These are phyloP conservation scores for Caenorhabditis sinica DNA, from an alignment of 2,888 invertebrate genomes.

Conservation along the genomic window DNA sequence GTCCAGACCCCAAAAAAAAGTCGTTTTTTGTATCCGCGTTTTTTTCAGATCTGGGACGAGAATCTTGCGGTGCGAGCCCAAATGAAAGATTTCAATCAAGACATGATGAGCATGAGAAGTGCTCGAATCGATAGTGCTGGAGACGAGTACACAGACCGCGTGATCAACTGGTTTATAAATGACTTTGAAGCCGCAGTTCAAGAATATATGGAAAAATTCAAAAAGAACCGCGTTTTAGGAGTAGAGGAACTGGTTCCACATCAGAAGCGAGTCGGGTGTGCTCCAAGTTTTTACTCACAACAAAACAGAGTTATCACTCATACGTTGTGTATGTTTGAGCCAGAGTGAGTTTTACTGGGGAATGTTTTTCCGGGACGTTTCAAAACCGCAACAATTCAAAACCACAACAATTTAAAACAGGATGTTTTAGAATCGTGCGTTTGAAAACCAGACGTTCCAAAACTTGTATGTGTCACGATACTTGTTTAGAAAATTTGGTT, in stretches of 20 bases:
- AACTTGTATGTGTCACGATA: neutral
- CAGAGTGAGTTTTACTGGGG: slow-evolving; percentile 16
- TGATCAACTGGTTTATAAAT: neutral
- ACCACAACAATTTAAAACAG: too few species aligned
- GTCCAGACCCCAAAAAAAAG: neutral
- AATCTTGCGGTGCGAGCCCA: neutral
- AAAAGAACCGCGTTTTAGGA: neutral
- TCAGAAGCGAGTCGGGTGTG: slow-evolving; percentile 8
- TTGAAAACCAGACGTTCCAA: too few species aligned
- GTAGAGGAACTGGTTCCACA: neutral
- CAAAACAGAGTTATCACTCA: neutral
- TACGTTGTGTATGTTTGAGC: neutral
- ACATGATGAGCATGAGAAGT: neutral
- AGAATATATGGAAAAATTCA: neutral
- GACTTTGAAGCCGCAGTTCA: too few species aligned
- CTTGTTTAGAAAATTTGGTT: too few species aligned
- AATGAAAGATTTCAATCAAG: neutral
- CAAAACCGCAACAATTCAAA: too few species aligned
- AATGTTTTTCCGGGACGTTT: too few species aligned
- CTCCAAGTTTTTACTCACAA: neutral
- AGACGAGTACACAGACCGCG: neutral
- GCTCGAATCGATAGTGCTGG: slow-evolving; percentile 1
- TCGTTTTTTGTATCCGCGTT: too few species aligned
- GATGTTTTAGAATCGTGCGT: too few species aligned
- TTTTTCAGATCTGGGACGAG: slow-evolving; percentile 14